Evolutionary conservation across 2,797 vertebrate species (phyloP), one percentile per base, ranked within the genome.

Genomic region (Tinamus major): DNA sequence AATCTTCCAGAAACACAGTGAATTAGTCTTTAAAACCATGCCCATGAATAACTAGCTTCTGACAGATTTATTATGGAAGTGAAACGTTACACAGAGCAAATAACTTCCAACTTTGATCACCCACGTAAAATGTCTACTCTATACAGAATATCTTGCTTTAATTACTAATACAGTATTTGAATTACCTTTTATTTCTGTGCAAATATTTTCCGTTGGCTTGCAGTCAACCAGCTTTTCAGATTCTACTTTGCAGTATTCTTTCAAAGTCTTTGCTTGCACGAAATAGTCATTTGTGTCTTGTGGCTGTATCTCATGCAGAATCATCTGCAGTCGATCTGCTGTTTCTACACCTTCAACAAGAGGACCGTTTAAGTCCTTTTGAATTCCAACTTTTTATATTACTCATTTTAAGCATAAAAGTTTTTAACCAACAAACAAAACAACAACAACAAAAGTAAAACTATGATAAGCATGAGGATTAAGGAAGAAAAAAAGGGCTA

Each of bases 261-360:
- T 98, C 89, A 99, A 94, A 91, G 98, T 97, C 97, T 99, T 98
- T 94, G 98, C 96, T 88, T 97, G 98, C n/a, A 87, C 97, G 96
- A 99, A 99, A 94, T 98, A 99, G 97, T 99, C 98, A 24, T 99
- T 99, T 3, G 98, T 98, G 97, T 99, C 99, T 65, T 98, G 98
- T 46, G 99, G 99, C 70, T 99, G 99, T 95, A 99, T 99, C 97
- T 99, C 99, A 82, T 97, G 98, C 59, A 99, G 97, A 97, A 99
- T 99, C 93, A 91, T 98, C 93, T 99, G 98, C 65, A 99, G 96
- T 68, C 98, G 98, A 79, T 87, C 96, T 58, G 98, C 97, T 9
- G 98, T 97, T 83, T 98, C 99, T 99, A 93, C 35, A 63, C 7
- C 42, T 88, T 53, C 96, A 90, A 96, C 16, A 93, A 18, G 6